Evolutionary conservation across 2,797 vertebrate species (phyloP).

Genomic region (Oreortyx pictus): DNA sequence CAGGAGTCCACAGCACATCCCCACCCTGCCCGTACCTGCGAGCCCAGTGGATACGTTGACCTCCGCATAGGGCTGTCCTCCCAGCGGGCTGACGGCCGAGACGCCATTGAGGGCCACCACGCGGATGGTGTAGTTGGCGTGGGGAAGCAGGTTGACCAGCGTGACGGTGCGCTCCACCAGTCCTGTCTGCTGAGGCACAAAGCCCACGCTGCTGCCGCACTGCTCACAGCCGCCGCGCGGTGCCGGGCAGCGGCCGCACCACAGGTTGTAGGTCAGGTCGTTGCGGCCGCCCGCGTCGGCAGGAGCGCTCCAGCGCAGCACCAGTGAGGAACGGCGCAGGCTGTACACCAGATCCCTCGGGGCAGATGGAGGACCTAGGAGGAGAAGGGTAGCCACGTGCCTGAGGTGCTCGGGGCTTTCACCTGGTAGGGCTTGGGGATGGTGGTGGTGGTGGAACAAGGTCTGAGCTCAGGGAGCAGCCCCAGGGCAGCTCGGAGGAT

Average conservation of each 20-base stretch:
- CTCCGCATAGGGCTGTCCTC: constrained; percentile 85
- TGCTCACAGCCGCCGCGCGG: constrained; percentile 81
- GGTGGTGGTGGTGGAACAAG: rapidly evolving
- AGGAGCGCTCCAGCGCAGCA: constrained; percentile 88
- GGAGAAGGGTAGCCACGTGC: not conserved
- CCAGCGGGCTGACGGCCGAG: constrained; percentile 83
- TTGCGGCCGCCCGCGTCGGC: constrained; percentile 86
- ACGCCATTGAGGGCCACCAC: constrained; percentile 91
- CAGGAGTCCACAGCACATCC: not conserved
- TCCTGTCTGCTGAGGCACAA: constrained; percentile 90
- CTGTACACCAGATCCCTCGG: constrained; percentile 89
- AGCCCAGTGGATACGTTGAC: constrained; percentile 89
- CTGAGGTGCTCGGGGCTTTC: rapidly evolving
- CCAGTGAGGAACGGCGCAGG: constrained; percentile 88
- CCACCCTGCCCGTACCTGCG: constrained; percentile 76
- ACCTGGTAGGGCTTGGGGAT: not conserved
- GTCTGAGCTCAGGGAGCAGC: rapidly evolving
- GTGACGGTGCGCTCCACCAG: constrained; percentile 88
- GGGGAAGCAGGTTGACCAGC: constrained; percentile 89
- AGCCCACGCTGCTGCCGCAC: constrained; percentile 87
- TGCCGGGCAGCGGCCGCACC: constrained; percentile 82
- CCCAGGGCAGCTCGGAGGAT: rapidly evolving
- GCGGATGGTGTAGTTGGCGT: constrained; percentile 90
- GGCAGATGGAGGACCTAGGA: constrained; percentile 89
- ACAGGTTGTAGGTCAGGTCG: constrained; percentile 90